Evolutionary conservation across 2,113 vertebrate species (phyloP).

Genomic region (Podilymbus podiceps): DNA sequence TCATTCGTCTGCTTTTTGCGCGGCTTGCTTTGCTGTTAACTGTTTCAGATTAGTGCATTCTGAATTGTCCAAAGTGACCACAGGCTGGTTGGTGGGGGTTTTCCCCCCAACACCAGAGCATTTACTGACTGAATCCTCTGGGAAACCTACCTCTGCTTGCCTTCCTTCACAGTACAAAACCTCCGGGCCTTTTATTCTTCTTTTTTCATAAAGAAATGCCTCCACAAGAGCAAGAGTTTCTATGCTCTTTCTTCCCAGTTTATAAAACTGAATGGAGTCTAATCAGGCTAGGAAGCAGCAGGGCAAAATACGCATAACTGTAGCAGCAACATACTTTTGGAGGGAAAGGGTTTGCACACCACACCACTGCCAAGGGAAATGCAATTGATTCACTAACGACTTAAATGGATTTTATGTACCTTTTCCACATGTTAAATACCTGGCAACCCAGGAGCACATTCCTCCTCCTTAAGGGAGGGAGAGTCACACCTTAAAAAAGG

Average conservation of each 20-base stretch:
- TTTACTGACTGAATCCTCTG: neutral
- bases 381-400: slow-evolving; percentile 20
- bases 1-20: accelerated
- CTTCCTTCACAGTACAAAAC: neutral
- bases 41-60: neutral
- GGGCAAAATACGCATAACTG: neutral
- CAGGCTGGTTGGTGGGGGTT: accelerated
- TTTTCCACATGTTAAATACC: slow-evolving; percentile 2
- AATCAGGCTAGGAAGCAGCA: neutral
- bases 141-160: accelerated
- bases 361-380: neutral
- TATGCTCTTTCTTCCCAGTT: neutral
- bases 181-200: neutral
- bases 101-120: neutral
- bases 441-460: neutral
- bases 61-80: neutral
- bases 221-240: neutral
- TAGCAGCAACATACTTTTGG: neutral
- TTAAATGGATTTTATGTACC: slow-evolving; percentile 49
- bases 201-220: neutral
- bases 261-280: neutral
- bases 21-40: neutral
- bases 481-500: neutral
- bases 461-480: neutral
- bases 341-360: neutral